Conservation (phyloP, 2,888 invertebrate genomes). For the Eupsilia transversa region DNA sequence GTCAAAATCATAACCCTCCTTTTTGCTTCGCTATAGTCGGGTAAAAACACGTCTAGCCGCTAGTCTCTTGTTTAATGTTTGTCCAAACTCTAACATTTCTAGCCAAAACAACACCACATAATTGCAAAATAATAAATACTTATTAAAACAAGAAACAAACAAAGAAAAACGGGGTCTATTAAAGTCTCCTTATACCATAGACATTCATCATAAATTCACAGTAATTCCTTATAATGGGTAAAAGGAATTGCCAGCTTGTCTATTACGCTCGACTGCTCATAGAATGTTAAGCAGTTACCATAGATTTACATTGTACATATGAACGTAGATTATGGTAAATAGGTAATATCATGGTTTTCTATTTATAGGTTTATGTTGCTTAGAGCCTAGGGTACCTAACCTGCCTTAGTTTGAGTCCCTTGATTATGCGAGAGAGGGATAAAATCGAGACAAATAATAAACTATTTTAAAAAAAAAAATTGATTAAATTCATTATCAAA, state of each 20-base stretch:
- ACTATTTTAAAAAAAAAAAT: background rate
- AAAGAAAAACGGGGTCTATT: slow-evolving; percentile 24
- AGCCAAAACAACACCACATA: background rate
- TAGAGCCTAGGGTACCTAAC: background rate
- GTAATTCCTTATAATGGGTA: slow-evolving; percentile 43
- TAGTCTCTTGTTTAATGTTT: no score
- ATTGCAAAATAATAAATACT: background rate
- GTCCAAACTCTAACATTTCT: background rate
- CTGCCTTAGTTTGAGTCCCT: background rate
- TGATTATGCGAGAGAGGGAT: background rate
- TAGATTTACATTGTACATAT: slow-evolving; percentile 32
- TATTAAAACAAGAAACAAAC: background rate
- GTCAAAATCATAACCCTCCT: no score
- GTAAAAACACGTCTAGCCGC: no score
- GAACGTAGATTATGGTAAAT: slow-evolving; percentile 36
- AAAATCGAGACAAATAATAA: background rate
- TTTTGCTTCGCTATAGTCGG: no score
- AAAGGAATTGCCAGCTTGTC: slow-evolving; percentile 45
- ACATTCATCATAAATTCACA: slow-evolving; percentile 51
- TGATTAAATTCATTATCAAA: background rate
- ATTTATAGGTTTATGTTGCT: slow-evolving; percentile 1
- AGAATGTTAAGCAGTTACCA: slow-evolving; percentile 33
- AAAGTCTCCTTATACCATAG: slow-evolving; percentile 11
- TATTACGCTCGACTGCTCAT: slow-evolving; percentile 30
- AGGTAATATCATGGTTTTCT: slow-evolving; percentile 8